Percentiles rank a stretch among this genome's conserved stretches.
Evolutionary conservation across 2,888 invertebrate species (phyloP).

Genomic region (Pandemis corylana): DNA sequence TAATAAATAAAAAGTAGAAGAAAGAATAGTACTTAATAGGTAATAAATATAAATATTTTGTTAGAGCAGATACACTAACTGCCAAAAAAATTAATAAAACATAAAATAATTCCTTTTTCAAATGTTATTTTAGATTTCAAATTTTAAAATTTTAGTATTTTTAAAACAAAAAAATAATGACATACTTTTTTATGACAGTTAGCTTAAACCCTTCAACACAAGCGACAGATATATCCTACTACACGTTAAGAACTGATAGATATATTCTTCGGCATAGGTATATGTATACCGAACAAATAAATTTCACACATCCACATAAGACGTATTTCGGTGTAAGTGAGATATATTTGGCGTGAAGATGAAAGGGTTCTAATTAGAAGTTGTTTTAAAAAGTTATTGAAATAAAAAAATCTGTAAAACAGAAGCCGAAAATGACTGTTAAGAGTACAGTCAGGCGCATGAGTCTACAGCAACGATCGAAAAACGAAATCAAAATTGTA

Average conservation of each 20-base stretch:
- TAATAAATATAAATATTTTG: not conserved
- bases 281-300: not conserved
- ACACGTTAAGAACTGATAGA: not conserved
- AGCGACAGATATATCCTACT: not conserved
- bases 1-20: not conserved
- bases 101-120: too few relatives aligned
- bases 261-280: not conserved
- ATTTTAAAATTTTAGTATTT: not conserved
- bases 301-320: not conserved
- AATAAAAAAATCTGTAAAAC: conserved; percentile 18
- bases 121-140: too few relatives aligned
- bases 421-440: conserved; percentile 10
- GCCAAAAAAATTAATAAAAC: not conserved
- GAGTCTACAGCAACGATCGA: conserved; percentile 15
- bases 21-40: not conserved
- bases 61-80: not conserved
- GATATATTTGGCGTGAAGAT: not conserved
- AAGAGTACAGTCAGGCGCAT: conserved; percentile 8
- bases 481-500: not conserved
- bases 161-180: not conserved
- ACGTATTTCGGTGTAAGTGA: not conserved
- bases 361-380: conserved; percentile 7
- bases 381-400: conserved; percentile 11
- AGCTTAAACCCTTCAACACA: not conserved
- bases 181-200: not conserved